phyloP scores from a whole-genome alignment of 2,888 invertebrate genomes.

The Cabera pusaria region DNA sequence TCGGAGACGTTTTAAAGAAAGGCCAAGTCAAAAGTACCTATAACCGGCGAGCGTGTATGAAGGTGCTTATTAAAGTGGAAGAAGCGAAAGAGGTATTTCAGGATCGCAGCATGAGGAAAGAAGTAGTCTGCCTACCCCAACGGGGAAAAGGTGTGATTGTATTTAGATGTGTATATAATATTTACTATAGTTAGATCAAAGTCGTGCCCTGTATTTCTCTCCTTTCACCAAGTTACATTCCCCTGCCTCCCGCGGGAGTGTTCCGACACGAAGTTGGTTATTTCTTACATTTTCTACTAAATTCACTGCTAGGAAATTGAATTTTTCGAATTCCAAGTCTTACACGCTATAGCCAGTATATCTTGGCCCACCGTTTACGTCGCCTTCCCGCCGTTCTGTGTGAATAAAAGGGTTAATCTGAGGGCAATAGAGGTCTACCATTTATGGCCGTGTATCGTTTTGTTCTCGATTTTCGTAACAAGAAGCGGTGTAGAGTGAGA shows the following conservation, averaged over 20 bases:
- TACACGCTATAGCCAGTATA: slow-evolving; percentile 43
- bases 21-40: no score
- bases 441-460: slow-evolving; percentile 46
- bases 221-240: slow-evolving; percentile 64
- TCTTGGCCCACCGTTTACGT: slow-evolving; percentile 40
- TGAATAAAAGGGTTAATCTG: slow-evolving; percentile 37
- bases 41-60: no score
- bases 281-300: slow-evolving; percentile 71
- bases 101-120: no score
- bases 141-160: no score
- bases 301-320: slow-evolving; percentile 77
- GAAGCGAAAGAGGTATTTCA: no score
- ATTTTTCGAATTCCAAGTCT: slow-evolving; percentile 74
- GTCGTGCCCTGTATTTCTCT: no score
- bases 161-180: no score
- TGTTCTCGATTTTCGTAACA: slow-evolving; percentile 47
- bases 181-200: no score
- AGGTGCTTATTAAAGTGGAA: no score
- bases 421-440: slow-evolving; percentile 40
- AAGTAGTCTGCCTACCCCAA: no score
- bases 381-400: slow-evolving; percentile 25
- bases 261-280: slow-evolving; percentile 61
- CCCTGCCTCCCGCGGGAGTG: slow-evolving; percentile 52
- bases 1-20: no score
- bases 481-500: slow-evolving; percentile 39